Evolutionary conservation across 2,797 vertebrate species (phyloP).

Genomic region (Neoniphon sammara): DNA sequence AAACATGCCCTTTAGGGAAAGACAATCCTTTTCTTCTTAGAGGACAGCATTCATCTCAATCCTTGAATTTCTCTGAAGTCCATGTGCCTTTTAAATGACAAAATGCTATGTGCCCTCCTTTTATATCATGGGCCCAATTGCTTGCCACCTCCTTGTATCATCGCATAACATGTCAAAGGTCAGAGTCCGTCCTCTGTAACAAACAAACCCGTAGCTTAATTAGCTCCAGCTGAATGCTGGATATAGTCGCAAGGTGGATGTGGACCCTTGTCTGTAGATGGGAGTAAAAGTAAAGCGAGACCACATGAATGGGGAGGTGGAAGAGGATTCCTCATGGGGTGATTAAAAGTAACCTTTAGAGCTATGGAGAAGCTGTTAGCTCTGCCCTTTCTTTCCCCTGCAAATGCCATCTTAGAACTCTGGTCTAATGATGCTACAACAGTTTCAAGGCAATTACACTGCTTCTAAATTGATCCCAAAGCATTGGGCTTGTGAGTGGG

Average conservation of each 20-base stretch:
- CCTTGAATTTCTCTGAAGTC: not conserved
- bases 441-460: constrained; percentile 85
- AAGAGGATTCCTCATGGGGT: constrained; percentile 79
- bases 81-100: constrained; percentile 4
- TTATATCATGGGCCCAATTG: constrained; percentile 18
- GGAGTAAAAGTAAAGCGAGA: constrained; percentile 67
- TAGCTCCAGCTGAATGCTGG: constrained; percentile 60
- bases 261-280: constrained; percentile 55
- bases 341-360: constrained; percentile 89
- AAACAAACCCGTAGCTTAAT: constrained; percentile 75
- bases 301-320: constrained; percentile 48
- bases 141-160: constrained; percentile 45
- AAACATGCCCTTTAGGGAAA: constrained; percentile 1
- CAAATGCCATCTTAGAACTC: constrained; percentile 84
- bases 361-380: constrained; percentile 84
- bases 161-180: constrained; percentile 68
- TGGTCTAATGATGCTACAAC: constrained; percentile 85
- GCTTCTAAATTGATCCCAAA: constrained; percentile 84
- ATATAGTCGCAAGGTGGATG: constrained; percentile 36
- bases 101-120: constrained; percentile 14
- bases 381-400: constrained; percentile 84
- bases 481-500: constrained; percentile 70
- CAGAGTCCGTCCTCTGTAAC: constrained; percentile 48
- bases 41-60: not conserved
- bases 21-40: not conserved